Evolutionary conservation across 64 coral and sea anemone genomes (phyloP).

Genomic region (Actinia equina): DNA sequence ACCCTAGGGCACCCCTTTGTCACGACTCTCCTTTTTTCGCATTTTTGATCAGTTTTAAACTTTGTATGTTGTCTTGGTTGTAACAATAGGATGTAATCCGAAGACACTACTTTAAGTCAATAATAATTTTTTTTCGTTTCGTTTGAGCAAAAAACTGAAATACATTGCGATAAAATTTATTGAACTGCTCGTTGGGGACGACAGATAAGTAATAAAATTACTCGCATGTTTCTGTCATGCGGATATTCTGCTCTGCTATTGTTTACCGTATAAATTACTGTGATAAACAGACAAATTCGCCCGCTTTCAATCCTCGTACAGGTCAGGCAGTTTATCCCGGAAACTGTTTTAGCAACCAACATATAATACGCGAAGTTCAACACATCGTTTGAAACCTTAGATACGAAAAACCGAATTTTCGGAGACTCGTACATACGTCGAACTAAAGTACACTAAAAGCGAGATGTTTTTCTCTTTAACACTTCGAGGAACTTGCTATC

Average conservation of each 20-base stretch:
- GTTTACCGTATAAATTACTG: neutral
- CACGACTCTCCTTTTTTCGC: neutral
- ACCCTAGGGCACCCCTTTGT: neutral
- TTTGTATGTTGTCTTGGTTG: neutral
- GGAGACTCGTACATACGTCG: neutral
- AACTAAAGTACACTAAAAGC: neutral
- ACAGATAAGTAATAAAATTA: neutral
- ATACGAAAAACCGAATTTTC: neutral
- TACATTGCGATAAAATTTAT: neutral
- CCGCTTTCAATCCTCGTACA: neutral
- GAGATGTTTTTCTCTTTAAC: neutral
- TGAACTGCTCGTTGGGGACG: neutral
- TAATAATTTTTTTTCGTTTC: neutral
- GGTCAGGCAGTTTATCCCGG: neutral
- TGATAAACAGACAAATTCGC: neutral
- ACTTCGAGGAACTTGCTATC: neutral
- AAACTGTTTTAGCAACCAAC: neutral
- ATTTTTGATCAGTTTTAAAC: slow-evolving; percentile 3
- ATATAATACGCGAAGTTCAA: neutral
- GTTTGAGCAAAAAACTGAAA: neutral
- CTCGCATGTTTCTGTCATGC: neutral
- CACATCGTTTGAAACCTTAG: neutral
- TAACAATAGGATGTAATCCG: neutral
- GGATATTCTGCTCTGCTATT: neutral
- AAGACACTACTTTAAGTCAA: neutral